A percentile compares a stretch with the other conserved stretches of the same genome.
phyloP scores from a whole-genome alignment of 1,140 invertebrate species.

The Varroa destructor region DNA sequence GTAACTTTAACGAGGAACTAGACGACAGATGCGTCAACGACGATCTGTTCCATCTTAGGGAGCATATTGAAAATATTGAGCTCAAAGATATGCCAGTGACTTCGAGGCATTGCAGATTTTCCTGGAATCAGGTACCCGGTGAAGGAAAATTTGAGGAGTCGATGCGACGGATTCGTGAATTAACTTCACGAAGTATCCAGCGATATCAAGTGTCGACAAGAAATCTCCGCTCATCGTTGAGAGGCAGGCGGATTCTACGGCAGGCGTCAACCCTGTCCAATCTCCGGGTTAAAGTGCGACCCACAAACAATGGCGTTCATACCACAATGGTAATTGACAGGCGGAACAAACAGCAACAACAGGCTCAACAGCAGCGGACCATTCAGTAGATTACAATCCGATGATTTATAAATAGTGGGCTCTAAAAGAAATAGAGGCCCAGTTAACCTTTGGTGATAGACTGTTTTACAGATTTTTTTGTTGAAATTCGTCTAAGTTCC shows the following conservation, averaged over 20 bases:
- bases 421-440: no score
- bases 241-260: not conserved
- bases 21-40: not conserved
- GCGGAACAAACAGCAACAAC: not conserved
- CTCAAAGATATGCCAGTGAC: conserved; percentile 10
- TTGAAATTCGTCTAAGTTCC: no score
- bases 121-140: not conserved
- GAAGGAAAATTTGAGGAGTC: conserved; percentile 18
- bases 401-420: no score
- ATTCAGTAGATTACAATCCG: no score
- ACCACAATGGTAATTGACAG: conserved; percentile 22
- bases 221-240: not conserved
- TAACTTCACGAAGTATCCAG: conserved; percentile 7
- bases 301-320: conserved; percentile 1
- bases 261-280: not conserved
- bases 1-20: not conserved
- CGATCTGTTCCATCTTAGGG: not conserved
- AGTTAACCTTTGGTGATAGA: no score
- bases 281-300: not conserved
- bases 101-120: not conserved
- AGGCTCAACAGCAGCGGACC: no score
- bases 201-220: conserved; percentile 3
- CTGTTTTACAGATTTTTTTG: no score
- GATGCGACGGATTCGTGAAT: conserved; percentile 18
- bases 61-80: not conserved